phyloP scores from a whole-genome alignment of 2,113 vertebrate genomes.

The Scophthalmus maximus region DNA sequence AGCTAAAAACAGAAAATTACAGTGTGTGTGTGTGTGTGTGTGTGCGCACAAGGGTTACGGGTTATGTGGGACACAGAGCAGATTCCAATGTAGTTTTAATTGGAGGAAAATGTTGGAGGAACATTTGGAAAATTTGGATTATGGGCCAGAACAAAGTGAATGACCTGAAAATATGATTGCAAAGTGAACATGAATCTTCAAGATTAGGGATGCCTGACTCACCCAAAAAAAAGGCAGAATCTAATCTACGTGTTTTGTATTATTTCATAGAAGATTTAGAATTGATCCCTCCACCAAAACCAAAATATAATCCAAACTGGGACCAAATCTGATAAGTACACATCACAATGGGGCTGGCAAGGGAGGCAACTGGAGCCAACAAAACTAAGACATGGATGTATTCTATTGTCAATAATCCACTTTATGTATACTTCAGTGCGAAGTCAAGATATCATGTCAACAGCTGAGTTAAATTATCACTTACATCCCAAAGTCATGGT shows the following conservation, averaged over 20 bases:
- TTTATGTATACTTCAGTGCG: not conserved
- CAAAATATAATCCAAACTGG: not conserved
- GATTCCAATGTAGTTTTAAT: conserved; percentile 25
- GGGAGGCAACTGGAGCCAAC: not conserved
- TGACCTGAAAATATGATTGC: not conserved
- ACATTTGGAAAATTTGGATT: conserved; percentile 8
- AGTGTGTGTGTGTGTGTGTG: conserved; percentile 2
- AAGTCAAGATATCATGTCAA: no score
- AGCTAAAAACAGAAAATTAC: conserved; percentile 43
- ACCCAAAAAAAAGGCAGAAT: no score
- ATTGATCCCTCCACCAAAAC: not conserved
- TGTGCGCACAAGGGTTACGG: no score
- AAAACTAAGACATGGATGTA: not conserved
- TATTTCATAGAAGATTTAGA: not conserved
- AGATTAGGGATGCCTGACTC: no score
- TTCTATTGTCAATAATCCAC: not conserved
- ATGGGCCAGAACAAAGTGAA: conserved; percentile 5
- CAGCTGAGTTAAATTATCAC: not conserved
- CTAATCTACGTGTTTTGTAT: no score
- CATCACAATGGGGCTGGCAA: not conserved
- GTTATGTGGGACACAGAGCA: conserved; percentile 1
- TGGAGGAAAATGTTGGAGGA: conserved; percentile 34
- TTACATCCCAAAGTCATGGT: no score
- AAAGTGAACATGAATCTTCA: not conserved
- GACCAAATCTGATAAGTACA: conserved; percentile 10